phyloP scores from a whole-genome alignment of 2,113 vertebrate genomes.

The Plecturocebus donacophilus region DNA sequence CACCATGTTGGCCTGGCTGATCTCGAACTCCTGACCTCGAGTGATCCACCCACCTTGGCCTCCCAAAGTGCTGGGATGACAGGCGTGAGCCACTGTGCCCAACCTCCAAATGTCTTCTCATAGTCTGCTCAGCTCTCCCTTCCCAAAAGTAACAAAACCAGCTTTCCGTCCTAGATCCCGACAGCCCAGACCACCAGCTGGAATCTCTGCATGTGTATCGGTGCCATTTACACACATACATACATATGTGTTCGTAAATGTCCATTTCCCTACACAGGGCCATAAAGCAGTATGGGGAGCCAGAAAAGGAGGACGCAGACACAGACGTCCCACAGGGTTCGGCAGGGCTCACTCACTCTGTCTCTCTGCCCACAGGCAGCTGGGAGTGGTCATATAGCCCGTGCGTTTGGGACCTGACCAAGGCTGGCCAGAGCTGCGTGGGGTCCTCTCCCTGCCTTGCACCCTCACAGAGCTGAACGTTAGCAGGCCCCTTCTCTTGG shows the following conservation, averaged over 20 bases:
- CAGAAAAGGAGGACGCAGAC: not conserved
- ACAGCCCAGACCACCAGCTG: not conserved
- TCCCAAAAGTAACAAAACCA: not conserved
- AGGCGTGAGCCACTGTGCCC: no score
- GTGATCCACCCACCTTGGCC: not conserved
- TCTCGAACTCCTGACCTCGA: not conserved
- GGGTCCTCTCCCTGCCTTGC: no score
- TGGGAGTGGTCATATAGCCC: not conserved
- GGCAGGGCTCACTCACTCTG: not conserved
- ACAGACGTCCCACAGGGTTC: not conserved
- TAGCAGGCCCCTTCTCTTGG: not conserved
- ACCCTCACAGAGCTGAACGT: not conserved
- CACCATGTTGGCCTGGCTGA: not conserved
- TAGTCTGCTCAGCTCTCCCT: not conserved
- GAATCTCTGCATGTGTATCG: not conserved
- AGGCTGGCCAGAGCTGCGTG: rapidly evolving
- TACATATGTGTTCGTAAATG: not conserved
- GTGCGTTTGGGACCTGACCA: not conserved
- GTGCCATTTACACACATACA: not conserved
- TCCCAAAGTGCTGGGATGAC: no score
- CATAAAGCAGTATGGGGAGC: not conserved
- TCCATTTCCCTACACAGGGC: not conserved
- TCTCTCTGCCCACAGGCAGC: not conserved
- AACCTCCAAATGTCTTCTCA: not conserved
- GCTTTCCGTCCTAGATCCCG: no score